A percentile compares a stretch with the other conserved stretches of the same genome.
Evolutionary conservation across 2,113 vertebrate genomes (phyloP).

Genomic region (Myotis davidii): DNA sequence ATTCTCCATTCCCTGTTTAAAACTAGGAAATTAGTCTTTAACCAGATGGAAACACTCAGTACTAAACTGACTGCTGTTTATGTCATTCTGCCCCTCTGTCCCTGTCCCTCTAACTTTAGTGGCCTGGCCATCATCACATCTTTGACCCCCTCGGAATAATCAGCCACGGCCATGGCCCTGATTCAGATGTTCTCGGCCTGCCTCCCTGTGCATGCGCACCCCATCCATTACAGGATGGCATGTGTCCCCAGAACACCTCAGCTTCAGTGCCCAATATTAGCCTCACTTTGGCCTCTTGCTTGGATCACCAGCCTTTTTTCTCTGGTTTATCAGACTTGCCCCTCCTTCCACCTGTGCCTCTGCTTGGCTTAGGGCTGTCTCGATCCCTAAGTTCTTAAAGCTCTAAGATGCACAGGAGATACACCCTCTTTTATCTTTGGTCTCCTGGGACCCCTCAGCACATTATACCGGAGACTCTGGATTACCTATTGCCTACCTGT

Average conservation of each 20-base stretch:
- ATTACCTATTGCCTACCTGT: background rate
- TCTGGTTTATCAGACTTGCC: background rate
- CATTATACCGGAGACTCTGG: background rate
- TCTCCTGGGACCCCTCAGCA: background rate
- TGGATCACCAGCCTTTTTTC: background rate
- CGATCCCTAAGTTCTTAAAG: background rate
- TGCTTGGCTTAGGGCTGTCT: background rate
- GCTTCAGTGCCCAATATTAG: background rate
- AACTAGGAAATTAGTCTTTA: slow-evolving; percentile 2
- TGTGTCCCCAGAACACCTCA: accelerated
- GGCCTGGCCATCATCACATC: background rate
- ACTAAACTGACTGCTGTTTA: background rate
- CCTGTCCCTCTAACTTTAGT: background rate
- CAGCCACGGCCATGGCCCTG: background rate
- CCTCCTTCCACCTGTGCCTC: background rate
- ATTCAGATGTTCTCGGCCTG: background rate
- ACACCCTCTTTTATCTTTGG: background rate
- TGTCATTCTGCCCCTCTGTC: background rate
- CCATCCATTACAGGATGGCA: background rate
- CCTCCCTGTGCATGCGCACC: background rate
- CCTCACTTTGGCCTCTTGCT: background rate
- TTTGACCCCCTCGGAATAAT: background rate
- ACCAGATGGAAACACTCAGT: background rate
- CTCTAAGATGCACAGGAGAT: background rate
- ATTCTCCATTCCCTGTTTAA: background rate